These are phyloP conservation scores for Oenanthe melanoleuca DNA, from an alignment of 2,113 vertebrate genomes.

Conservation along the genomic window DNA sequence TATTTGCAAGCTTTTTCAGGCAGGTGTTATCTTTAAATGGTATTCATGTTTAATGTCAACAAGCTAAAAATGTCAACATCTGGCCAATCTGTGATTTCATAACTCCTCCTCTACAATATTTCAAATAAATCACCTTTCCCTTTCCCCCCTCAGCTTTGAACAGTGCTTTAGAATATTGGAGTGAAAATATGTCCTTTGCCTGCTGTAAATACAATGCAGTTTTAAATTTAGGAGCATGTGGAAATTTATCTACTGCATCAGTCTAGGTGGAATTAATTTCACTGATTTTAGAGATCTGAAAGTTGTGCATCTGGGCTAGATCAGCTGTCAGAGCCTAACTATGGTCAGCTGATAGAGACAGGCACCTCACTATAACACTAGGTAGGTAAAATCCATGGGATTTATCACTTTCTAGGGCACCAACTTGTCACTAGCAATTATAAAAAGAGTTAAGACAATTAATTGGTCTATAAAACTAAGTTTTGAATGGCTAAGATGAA, in stretches of 20 bases:
- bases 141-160: not conserved
- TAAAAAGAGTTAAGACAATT: not conserved
- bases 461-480: not conserved
- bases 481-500: not conserved
- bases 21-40: not conserved
- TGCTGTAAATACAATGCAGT: not conserved
- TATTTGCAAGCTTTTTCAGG: not conserved
- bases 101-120: not conserved
- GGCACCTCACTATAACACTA: not conserved
- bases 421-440: not conserved
- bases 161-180: not conserved
- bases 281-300: not conserved
- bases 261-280: not conserved
- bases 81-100: not conserved
- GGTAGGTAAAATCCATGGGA: not conserved
- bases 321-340: not conserved
- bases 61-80: not conserved
- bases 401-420: not conserved
- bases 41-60: not conserved
- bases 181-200: not conserved
- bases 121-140: not conserved
- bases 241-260: not conserved
- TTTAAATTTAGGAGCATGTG: not conserved
- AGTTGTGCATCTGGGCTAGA: not conserved
- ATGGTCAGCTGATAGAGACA: not conserved